phyloP scores from a whole-genome alignment of 2,113 vertebrate genomes.

The Rhynchopsitta pachyrhyncha region DNA sequence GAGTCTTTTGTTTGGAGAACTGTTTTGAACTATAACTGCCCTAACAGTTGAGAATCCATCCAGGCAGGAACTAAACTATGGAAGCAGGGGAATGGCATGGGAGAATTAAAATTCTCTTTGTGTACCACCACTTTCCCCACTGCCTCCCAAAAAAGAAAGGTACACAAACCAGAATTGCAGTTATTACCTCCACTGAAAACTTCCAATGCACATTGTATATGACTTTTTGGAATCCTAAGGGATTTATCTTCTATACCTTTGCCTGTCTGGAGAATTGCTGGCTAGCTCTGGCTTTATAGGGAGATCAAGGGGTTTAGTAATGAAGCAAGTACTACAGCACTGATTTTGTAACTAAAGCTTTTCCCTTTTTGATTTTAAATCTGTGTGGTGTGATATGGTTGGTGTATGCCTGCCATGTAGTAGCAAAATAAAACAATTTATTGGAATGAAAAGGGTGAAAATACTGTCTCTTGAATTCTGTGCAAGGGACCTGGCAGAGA shows the following conservation, averaged over 20 bases:
- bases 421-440: neutral
- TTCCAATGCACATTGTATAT: neutral
- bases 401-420: neutral
- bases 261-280: neutral
- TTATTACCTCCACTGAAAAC: neutral
- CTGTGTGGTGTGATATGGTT: neutral
- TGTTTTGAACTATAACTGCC: neutral
- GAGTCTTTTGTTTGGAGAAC: neutral
- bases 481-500: neutral
- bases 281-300: neutral
- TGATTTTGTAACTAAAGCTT: neutral
- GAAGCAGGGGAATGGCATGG: neutral
- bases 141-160: neutral
- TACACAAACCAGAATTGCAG: neutral
- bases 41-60: neutral
- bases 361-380: neutral
- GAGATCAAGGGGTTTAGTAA: neutral
- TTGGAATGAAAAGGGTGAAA: neutral
- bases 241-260: neutral
- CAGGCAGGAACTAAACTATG: neutral
- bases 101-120: neutral
- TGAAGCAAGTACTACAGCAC: neutral
- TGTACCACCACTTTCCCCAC: accelerated
- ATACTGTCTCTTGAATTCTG: neutral
- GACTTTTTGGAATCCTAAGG: neutral